A percentile compares a stretch with the other conserved stretches of the same genome.
Evolutionary conservation across 2,113 vertebrate species (phyloP).

Genomic region (Dasypus novemcinctus): DNA sequence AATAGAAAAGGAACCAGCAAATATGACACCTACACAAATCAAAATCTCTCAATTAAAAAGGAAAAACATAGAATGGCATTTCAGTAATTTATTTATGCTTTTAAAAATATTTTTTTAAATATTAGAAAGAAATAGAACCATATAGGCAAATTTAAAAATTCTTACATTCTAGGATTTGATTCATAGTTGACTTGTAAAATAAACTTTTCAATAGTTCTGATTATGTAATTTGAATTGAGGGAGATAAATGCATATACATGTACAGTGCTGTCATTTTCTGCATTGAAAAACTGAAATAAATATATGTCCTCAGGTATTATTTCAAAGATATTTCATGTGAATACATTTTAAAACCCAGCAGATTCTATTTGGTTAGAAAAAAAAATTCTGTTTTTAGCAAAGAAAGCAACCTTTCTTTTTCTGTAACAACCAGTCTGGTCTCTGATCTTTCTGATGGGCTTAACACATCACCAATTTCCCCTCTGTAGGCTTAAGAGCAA

Average conservation of each 20-base stretch:
- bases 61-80: neutral
- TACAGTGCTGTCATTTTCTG: neutral
- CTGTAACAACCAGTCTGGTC: neutral
- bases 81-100: neutral
- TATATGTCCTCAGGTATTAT: neutral
- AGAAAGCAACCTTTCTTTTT: neutral
- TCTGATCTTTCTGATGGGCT: neutral
- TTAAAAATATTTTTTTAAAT: neutral
- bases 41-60: neutral
- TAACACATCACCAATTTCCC: neutral
- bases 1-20: constrained; percentile 32
- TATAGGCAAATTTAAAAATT: neutral
- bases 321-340: neutral
- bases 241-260: neutral
- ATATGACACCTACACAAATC: neutral
- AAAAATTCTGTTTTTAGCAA: neutral
- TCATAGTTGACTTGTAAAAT: neutral
- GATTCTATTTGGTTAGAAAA: constrained; percentile 3
- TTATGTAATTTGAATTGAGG: neutral
- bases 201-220: neutral
- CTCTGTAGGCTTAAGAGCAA: neutral
- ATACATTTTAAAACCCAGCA: constrained; percentile 21
- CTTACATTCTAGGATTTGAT: neutral
- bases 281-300: neutral
- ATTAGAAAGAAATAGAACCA: constrained; percentile 17